These are phyloP conservation scores for Pollachius pollachius DNA, from an alignment of 2,113 vertebrate species.

Conservation along the genomic window DNA sequence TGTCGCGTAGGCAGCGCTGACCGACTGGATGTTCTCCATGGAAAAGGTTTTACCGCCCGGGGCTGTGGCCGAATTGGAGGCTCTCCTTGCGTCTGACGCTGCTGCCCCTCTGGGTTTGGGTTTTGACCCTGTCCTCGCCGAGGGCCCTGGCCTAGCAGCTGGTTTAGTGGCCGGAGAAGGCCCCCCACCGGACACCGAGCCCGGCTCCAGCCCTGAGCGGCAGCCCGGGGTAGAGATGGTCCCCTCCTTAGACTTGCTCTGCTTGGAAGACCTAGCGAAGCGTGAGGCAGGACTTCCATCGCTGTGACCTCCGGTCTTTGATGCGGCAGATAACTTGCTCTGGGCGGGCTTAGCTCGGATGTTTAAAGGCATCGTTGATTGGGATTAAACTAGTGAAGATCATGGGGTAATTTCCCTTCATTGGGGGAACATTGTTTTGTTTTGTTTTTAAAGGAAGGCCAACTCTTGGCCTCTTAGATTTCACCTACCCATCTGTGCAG, in stretches of 20 bases:
- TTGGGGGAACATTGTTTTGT: slow-evolving; percentile 8
- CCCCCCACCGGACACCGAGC: slow-evolving; percentile 66
- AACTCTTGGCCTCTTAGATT: slow-evolving; percentile 40
- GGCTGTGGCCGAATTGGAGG: slow-evolving; percentile 53
- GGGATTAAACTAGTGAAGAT: slow-evolving; percentile 37
- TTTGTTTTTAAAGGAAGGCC: slow-evolving; percentile 35
- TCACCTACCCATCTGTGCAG: slow-evolving; percentile 38
- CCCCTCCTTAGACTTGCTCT: slow-evolving; percentile 56
- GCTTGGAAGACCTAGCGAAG: slow-evolving; percentile 80
- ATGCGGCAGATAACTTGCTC: slow-evolving; percentile 80
- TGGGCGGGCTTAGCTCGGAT: slow-evolving; percentile 62
- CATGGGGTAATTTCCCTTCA: slow-evolving; percentile 29
- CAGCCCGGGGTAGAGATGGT: slow-evolving; percentile 46
- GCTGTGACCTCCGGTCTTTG: slow-evolving; percentile 80
- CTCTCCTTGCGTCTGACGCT: slow-evolving; percentile 33
- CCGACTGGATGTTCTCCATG: slow-evolving; percentile 98
- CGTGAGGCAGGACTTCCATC: slow-evolving; percentile 86
- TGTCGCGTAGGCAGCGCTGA: slow-evolving; percentile 95
- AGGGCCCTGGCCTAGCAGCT: slow-evolving; percentile 31
- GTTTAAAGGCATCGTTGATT: slow-evolving; percentile 63
- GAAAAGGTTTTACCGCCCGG: slow-evolving; percentile 88
- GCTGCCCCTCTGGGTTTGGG: slow-evolving; percentile 26
- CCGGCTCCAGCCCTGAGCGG: slow-evolving; percentile 63
- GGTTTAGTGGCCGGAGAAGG: slow-evolving; percentile 39
- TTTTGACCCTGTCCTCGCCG: slow-evolving; percentile 34